Evolutionary conservation across 2,888 invertebrate species (phyloP).

Genomic region (Drosophila antonietae): DNA sequence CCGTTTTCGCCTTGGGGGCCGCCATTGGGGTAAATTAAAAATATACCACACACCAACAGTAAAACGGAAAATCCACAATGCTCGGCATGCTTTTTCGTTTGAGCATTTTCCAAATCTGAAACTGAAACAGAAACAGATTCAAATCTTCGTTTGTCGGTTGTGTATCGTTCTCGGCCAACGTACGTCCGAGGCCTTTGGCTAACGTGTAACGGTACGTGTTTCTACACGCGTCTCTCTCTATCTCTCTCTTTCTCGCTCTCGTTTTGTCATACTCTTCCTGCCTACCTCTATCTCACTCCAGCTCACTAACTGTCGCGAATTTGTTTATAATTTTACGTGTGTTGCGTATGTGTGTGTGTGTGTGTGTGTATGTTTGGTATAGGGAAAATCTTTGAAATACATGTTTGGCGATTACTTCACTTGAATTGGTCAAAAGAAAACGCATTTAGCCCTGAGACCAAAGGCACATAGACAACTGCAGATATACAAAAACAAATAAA

Average conservation of each 20-base stretch:
- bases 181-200: constrained; percentile 45
- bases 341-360: constrained; percentile 29
- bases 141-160: constrained; percentile 84
- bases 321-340: constrained; percentile 69
- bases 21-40: constrained; percentile 69
- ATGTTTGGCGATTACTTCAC: constrained; percentile 46
- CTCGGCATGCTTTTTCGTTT: constrained; percentile 42
- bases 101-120: constrained; percentile 62
- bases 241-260: constrained; percentile 12
- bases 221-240: constrained; percentile 35
- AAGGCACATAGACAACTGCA: constrained; percentile 26
- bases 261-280: constrained; percentile 4
- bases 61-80: constrained; percentile 34
- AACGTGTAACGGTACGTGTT: constrained; percentile 74
- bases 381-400: constrained; percentile 34
- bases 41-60: constrained; percentile 51
- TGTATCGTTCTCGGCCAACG: constrained; percentile 64
- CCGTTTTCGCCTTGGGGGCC: constrained; percentile 37
- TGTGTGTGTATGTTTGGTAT: constrained; percentile 35
- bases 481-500: constrained; percentile 10
- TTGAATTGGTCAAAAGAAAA: constrained; percentile 34
- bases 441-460: constrained; percentile 26
- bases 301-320: constrained; percentile 54
- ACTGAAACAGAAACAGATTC: constrained; percentile 78
- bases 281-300: constrained; percentile 18